Percentiles rank a stretch among this genome's conserved stretches.
phyloP scores from a whole-genome alignment of 2,113 vertebrate species.

The Bufo gargarizans region DNA sequence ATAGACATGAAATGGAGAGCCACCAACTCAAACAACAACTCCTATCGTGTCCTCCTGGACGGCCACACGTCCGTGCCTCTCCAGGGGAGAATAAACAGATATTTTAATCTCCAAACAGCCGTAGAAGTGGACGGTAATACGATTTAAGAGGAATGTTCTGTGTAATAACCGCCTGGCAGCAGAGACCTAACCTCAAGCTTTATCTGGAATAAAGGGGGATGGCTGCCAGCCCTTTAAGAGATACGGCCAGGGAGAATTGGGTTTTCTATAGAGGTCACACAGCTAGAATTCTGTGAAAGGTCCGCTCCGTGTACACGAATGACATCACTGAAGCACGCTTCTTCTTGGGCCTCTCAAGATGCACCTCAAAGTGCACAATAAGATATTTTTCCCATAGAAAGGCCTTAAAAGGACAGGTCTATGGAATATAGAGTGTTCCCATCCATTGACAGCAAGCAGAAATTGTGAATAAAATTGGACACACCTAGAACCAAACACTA shows the following conservation, averaged over 20 bases:
- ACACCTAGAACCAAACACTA: too few relatives aligned
- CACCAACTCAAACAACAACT: slow-evolving; percentile 36
- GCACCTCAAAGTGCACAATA: too few relatives aligned
- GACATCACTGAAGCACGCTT: too few relatives aligned
- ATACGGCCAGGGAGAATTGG: neutral
- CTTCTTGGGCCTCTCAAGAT: too few relatives aligned
- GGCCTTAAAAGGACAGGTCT: too few relatives aligned
- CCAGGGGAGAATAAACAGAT: neutral
- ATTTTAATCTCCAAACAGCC: slow-evolving; percentile 25
- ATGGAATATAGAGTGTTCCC: too few relatives aligned
- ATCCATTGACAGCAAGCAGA: too few relatives aligned
- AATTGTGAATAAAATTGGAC: too few relatives aligned
- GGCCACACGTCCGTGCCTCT: neutral
- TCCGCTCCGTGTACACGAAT: neutral
- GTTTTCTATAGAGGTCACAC: neutral
- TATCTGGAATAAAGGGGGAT: neutral
- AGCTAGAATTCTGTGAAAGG: neutral
- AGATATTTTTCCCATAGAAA: too few relatives aligned
- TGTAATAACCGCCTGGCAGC: slow-evolving; percentile 10
- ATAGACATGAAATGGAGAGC: slow-evolving; percentile 26
- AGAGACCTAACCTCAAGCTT: neutral
- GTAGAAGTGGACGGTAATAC: slow-evolving; percentile 25
- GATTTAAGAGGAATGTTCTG: slow-evolving; percentile 52
- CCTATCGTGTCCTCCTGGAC: neutral
- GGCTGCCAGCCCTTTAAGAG: neutral